These are phyloP conservation scores for Myotis daubentonii DNA, from an alignment of 2,797 vertebrate species.

Conservation along the genomic window DNA sequence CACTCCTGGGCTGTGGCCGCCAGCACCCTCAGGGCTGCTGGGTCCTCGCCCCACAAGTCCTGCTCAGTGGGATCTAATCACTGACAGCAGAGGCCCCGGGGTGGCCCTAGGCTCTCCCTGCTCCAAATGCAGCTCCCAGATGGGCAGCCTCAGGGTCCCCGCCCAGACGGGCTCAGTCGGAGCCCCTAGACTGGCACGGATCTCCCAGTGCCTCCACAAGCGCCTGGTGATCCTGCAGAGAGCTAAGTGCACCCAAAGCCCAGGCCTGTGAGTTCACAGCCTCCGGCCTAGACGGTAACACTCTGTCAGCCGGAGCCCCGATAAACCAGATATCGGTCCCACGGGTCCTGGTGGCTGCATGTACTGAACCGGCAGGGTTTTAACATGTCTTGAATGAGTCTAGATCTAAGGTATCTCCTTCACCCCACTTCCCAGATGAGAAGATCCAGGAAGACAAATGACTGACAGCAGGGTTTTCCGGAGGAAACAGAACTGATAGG, in stretches of 20 bases:
- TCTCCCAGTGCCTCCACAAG: not conserved
- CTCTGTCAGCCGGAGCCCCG: not conserved
- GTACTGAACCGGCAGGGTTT: not conserved
- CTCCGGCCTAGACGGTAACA: not conserved
- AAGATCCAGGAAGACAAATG: not conserved
- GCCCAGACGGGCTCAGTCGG: not conserved
- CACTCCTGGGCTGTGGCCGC: not conserved
- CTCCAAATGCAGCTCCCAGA: not conserved
- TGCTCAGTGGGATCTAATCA: not conserved
- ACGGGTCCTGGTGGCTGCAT: not conserved
- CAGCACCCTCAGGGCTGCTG: not conserved
- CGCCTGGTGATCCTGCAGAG: not conserved
- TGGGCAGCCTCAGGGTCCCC: not conserved
- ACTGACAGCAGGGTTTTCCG: not conserved
- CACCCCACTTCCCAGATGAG: not conserved
- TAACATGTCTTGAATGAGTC: not conserved
- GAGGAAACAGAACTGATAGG: not conserved
- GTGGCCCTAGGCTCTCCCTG: accelerated
- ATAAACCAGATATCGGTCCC: not conserved
- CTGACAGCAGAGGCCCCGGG: not conserved
- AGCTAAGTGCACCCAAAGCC: not conserved
- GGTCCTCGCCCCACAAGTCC: not conserved
- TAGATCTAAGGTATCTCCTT: not conserved
- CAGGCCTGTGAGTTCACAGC: not conserved
- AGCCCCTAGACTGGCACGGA: not conserved